Evolutionary conservation across 2,113 vertebrate species (phyloP).

Genomic region (Sarotherodon lohbergeri): DNA sequence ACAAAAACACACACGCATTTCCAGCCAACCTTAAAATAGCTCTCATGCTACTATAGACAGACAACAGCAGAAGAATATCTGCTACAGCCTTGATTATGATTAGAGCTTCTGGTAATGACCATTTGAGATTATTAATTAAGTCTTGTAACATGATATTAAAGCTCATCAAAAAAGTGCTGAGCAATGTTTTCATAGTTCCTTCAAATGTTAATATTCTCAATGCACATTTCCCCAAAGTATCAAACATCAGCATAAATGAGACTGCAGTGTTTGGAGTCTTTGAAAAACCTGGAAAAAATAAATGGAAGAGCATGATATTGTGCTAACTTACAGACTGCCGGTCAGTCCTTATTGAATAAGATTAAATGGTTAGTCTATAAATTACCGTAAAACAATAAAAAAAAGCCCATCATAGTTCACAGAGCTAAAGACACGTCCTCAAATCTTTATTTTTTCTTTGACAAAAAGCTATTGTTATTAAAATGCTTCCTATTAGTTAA

Average conservation of each 20-base stretch:
- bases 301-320: neutral
- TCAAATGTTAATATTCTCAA: neutral
- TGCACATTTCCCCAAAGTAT: neutral
- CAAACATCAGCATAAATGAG: neutral
- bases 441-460: neutral
- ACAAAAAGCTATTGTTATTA: neutral
- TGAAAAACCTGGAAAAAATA: neutral
- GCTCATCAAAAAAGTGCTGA: neutral
- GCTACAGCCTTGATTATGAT: neutral
- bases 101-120: neutral
- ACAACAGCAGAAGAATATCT: neutral
- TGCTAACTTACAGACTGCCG: neutral
- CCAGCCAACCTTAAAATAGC: constrained; percentile 50
- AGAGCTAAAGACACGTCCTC: neutral
- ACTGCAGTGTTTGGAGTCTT: neutral
- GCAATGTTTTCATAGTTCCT: neutral
- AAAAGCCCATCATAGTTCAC: neutral
- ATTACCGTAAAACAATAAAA: neutral
- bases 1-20: neutral
- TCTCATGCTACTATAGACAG: neutral
- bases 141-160: neutral
- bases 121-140: neutral
- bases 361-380: neutral
- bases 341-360: neutral
- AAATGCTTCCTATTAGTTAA: neutral